Conservation (phyloP, 2,888 invertebrate species). For the Masnerella sp. region DNA sequence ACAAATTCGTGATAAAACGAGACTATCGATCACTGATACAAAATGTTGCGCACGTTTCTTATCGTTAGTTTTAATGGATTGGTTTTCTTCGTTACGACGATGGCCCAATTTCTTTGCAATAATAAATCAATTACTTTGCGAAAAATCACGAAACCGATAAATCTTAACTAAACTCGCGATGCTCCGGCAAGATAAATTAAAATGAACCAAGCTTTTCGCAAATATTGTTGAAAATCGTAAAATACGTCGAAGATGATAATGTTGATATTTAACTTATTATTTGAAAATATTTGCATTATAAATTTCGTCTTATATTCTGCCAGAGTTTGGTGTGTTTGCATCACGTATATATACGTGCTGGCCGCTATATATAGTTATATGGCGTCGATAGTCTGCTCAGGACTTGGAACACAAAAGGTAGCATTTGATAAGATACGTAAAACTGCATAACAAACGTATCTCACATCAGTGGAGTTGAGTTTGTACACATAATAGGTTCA, state of each 20-base stretch:
- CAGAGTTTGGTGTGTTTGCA: slow-evolving; percentile 57
- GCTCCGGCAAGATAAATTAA: too few species aligned
- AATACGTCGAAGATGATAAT: too few species aligned
- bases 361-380: slow-evolving; percentile 9
- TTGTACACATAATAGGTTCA: slow-evolving; percentile 65
- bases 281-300: too few species aligned
- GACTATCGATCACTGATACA: slow-evolving; percentile 38
- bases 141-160: too few species aligned
- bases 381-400: slow-evolving; percentile 15
- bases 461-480: slow-evolving; percentile 68
- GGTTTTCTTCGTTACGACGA: not conserved
- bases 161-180: too few species aligned
- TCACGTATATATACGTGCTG: slow-evolving; percentile 32
- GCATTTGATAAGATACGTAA: slow-evolving; percentile 68
- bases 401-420: slow-evolving; percentile 21
- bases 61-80: slow-evolving; percentile 26
- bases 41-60: slow-evolving; percentile 13
- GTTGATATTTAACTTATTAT: too few species aligned
- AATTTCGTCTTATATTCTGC: too few species aligned
- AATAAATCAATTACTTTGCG: too few species aligned
- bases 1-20: too few species aligned
- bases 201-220: too few species aligned
- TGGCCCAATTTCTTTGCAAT: slow-evolving; percentile 5
- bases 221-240: too few species aligned
- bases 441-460: slow-evolving; percentile 68